Percentiles rank a stretch among this genome's conserved stretches.
These are phyloP conservation scores for Pseudorhombus dupliciocellatus DNA, from an alignment of 2,113 vertebrate species.

Conservation along the genomic window DNA sequence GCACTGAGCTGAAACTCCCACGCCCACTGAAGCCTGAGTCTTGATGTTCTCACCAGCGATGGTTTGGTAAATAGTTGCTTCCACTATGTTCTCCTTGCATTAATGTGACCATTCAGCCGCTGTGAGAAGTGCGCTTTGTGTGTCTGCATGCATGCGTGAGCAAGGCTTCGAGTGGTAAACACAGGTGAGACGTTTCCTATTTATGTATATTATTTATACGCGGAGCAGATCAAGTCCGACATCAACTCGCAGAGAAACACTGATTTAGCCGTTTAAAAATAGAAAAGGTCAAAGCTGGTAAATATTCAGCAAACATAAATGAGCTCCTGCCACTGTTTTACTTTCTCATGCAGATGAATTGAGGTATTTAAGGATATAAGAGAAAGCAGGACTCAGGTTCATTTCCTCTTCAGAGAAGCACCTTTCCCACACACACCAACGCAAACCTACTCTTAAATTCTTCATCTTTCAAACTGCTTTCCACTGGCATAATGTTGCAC, in stretches of 20 bases:
- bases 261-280: slow-evolving; percentile 23
- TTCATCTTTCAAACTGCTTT: background rate
- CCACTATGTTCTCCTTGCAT: background rate
- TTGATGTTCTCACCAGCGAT: slow-evolving; percentile 15
- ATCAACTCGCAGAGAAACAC: slow-evolving; percentile 20
- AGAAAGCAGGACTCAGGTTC: background rate
- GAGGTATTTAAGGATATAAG: background rate
- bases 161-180: slow-evolving; percentile 20
- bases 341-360: background rate
- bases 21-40: slow-evolving; percentile 20
- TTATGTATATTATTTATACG: slow-evolving; percentile 5
- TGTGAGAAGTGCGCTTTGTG: no score
- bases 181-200: slow-evolving; percentile 11
- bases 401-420: background rate
- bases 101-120: background rate
- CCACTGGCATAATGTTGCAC: background rate
- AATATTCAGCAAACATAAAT: slow-evolving; percentile 23
- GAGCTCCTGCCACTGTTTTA: background rate
- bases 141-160: slow-evolving; percentile 1
- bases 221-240: slow-evolving; percentile 10
- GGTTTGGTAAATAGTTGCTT: background rate
- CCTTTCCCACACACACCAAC: background rate
- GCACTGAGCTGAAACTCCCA: slow-evolving; percentile 35
- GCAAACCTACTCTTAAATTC: background rate
- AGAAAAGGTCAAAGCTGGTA: slow-evolving; percentile 18